Conservation (phyloP, 2,113 vertebrate genomes). For the Alethe diademata region DNA sequence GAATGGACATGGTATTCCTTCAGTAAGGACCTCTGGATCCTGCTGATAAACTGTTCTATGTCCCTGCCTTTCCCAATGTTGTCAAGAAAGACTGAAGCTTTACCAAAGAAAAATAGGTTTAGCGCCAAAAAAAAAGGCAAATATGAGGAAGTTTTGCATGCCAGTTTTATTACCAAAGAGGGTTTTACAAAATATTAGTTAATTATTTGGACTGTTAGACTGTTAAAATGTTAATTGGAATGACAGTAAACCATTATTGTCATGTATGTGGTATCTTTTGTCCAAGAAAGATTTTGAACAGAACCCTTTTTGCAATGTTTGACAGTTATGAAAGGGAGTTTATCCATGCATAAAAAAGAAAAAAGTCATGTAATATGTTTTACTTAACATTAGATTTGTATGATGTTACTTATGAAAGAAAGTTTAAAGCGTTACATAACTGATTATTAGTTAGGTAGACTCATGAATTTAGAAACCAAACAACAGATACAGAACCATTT, state of each 20-base stretch:
- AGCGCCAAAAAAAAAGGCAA: not conserved
- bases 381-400: not conserved
- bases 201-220: not conserved
- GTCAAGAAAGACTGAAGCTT: not conserved
- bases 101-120: not conserved
- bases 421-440: not conserved
- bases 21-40: not conserved
- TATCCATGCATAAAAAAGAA: not conserved
- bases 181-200: not conserved
- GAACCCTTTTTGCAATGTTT: not conserved
- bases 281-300: not conserved
- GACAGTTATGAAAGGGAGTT: not conserved
- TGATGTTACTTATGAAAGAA: not conserved
- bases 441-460: not conserved
- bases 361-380: not conserved
- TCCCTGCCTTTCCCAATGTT: not conserved
- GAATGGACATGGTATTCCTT: fast-evolving
- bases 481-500: not conserved
- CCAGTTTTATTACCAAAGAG: not conserved
- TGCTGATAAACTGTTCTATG: not conserved
- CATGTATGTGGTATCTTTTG: not conserved
- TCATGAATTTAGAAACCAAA: not conserved
- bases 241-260: not conserved
- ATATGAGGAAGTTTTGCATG: not conserved
- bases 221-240: not conserved